Conservation (phyloP, 2,113 vertebrate genomes). For the Prionailurus bengalensis region DNA sequence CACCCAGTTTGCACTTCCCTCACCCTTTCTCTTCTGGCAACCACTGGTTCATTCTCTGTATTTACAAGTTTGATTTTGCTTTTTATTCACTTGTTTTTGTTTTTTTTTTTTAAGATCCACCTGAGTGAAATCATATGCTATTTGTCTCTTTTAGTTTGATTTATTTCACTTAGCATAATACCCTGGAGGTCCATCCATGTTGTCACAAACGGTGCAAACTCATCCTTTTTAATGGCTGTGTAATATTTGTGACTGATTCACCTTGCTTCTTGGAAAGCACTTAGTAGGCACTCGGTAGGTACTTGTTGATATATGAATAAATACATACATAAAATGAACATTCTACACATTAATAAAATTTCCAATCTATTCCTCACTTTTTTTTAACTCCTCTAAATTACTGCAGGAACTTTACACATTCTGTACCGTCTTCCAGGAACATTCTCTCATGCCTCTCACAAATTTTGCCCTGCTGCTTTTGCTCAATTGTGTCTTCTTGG, state of each 20-base stretch:
- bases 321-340: neutral
- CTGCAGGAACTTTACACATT: neutral
- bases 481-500: neutral
- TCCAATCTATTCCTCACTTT: neutral
- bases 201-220: neutral
- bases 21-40: neutral
- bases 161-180: neutral
- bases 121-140: neutral
- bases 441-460: neutral
- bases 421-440: conserved; percentile 15
- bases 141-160: neutral
- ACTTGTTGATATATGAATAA: neutral
- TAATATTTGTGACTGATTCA: neutral
- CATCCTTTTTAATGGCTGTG: neutral
- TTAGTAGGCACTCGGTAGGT: neutral
- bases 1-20: neutral
- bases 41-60: neutral
- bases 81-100: neutral
- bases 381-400: neutral
- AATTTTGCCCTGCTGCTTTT: neutral
- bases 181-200: neutral
- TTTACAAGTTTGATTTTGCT: neutral
- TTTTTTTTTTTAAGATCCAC: neutral
- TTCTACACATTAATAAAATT: neutral
- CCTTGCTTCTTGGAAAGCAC: neutral